Conservation (phyloP, 2,113 vertebrate species). For the Aix galericulata region DNA sequence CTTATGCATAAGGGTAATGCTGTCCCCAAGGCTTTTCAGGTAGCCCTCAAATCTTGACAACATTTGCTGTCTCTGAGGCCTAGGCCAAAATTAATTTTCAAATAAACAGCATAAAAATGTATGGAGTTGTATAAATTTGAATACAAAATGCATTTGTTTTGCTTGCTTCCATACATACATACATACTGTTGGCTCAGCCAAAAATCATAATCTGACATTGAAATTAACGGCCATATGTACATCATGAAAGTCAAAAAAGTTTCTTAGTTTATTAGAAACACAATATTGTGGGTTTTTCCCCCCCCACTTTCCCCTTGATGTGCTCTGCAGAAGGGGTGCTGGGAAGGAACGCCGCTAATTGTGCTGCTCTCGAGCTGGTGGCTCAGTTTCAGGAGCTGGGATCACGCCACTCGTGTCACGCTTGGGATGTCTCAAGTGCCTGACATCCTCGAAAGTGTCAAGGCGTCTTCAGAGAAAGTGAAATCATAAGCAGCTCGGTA, state of each 20-base stretch:
- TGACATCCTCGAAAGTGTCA: not conserved
- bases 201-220: constrained; percentile 83
- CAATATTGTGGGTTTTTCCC: not conserved
- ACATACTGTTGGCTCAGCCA: constrained; percentile 83
- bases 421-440: not conserved
- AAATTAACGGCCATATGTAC: constrained; percentile 81
- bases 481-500: constrained; percentile 8
- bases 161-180: constrained; percentile 79
- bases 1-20: constrained; percentile 92
- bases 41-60: constrained; percentile 91
- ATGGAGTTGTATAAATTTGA: constrained; percentile 90
- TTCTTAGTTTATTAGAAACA: constrained; percentile 74
- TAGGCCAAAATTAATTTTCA: constrained; percentile 90
- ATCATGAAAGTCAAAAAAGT: constrained; percentile 85
- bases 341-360: constrained; percentile 48
- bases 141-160: constrained; percentile 88
- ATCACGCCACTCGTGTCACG: not conserved
- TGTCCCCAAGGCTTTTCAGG: constrained; percentile 90
- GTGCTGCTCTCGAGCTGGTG: not conserved
- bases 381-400: not conserved
- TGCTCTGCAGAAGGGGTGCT: constrained; percentile 16
- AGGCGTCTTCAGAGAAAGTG: constrained; percentile 5
- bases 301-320: not conserved
- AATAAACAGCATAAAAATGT: constrained; percentile 91
- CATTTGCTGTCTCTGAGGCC: constrained; percentile 87